Percentiles rank a stretch among this genome's conserved stretches.
phyloP scores from a whole-genome alignment of 2,113 vertebrate genomes.

The Prinia subflava region DNA sequence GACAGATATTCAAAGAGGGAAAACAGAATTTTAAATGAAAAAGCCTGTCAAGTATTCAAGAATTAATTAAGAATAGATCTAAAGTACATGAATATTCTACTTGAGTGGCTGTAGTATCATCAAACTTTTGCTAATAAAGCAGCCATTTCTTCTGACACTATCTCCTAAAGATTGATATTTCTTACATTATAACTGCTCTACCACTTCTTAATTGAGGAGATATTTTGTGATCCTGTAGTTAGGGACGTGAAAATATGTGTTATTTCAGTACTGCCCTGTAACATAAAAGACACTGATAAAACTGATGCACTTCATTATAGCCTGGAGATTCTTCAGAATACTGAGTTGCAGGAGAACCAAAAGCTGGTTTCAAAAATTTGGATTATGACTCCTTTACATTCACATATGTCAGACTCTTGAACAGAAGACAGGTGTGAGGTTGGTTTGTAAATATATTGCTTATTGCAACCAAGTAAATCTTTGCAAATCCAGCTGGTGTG shows the following conservation, averaged over 20 bases:
- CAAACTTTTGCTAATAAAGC: constrained; percentile 38
- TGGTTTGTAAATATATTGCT: background rate
- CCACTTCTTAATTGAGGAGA: constrained; percentile 7
- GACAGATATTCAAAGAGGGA: background rate
- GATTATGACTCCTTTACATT: background rate
- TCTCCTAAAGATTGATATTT: background rate
- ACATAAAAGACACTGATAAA: background rate
- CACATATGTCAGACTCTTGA: background rate
- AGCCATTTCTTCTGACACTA: constrained; percentile 5
- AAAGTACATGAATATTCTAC: constrained; percentile 44
- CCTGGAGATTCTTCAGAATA: background rate
- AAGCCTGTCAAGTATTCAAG: constrained; percentile 38
- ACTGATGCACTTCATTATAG: background rate
- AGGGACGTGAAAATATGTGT: background rate
- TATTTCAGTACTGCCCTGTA: background rate
- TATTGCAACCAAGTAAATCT: background rate
- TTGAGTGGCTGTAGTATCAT: constrained; percentile 3
- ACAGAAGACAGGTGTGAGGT: background rate
- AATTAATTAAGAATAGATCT: constrained; percentile 66
- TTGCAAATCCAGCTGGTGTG: background rate
- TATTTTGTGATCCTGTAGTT: background rate
- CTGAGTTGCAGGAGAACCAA: background rate
- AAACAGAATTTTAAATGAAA: constrained; percentile 65
- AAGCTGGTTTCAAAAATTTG: background rate
- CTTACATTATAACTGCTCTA: background rate